phyloP scores from a whole-genome alignment of 1,140 invertebrate species.

The Zaprionus davidi region DNA sequence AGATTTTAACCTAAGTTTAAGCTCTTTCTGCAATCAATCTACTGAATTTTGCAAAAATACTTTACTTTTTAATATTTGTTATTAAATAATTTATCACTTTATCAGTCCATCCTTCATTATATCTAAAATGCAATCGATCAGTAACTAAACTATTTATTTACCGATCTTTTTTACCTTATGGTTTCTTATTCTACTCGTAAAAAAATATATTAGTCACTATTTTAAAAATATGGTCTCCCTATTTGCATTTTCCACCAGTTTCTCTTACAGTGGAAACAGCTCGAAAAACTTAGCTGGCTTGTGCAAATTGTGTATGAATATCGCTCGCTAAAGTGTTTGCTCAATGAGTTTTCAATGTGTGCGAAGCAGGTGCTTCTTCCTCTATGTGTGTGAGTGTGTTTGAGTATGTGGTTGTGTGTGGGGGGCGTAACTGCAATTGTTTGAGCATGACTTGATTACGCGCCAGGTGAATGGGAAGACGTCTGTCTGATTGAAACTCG shows the following conservation, averaged over 20 bases:
- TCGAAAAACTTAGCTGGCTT: background rate
- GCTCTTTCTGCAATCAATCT: too few species aligned
- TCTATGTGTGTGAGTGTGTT: background rate
- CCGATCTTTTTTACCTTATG: too few species aligned
- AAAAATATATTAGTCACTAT: background rate
- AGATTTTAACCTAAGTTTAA: too few species aligned
- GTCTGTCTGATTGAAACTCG: constrained; percentile 29
- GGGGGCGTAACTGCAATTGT: constrained; percentile 42
- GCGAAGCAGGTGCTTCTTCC: background rate
- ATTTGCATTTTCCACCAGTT: background rate
- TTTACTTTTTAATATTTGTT: too few species aligned
- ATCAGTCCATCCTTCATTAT: too few species aligned
- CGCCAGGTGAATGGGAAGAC: constrained; percentile 25
- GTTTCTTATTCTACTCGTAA: too few species aligned
- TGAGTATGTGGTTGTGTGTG: background rate
- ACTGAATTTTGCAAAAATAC: too few species aligned
- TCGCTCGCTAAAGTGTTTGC: constrained; percentile 44
- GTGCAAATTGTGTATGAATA: constrained; percentile 49
- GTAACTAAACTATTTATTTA: too few species aligned
- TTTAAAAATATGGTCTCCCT: background rate
- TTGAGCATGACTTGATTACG: constrained; percentile 51
- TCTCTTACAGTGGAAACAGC: constrained; percentile 21
- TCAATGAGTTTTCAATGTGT: constrained; percentile 40
- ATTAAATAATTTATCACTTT: too few species aligned
- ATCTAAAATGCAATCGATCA: too few species aligned